Evolutionary conservation across 1,140 invertebrate species (phyloP).

Genomic region (Halyomorpha halys): DNA sequence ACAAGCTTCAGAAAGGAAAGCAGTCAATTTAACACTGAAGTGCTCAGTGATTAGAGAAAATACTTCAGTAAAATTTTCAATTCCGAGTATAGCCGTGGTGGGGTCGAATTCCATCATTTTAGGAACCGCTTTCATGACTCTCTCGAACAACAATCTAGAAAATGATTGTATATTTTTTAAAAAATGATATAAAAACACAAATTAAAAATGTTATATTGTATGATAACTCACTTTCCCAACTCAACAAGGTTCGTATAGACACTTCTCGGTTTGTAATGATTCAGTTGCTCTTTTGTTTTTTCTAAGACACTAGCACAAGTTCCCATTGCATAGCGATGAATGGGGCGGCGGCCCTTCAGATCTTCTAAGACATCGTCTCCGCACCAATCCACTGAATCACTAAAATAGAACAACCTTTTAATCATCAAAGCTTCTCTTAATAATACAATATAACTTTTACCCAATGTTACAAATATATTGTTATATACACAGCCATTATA

Average conservation of each 20-base stretch:
- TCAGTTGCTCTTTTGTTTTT: conserved; percentile 10
- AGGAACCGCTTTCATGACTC: conserved; percentile 24
- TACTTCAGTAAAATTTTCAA: conserved; percentile 30
- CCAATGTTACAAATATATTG: no score
- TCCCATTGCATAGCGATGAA: conserved; percentile 21
- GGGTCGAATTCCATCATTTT: conserved; percentile 28
- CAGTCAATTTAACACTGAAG: conserved; percentile 24
- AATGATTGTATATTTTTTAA: background rate
- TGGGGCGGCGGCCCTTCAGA: background rate
- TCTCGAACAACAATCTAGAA: conserved; percentile 28
- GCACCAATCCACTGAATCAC: conserved; percentile 18
- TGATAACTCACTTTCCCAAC: conserved; percentile 16
- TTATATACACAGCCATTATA: no score
- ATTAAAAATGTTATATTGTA: background rate
- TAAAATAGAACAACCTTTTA: conserved; percentile 5
- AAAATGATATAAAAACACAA: background rate
- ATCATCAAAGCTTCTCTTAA: no score
- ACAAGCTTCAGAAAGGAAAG: conserved; percentile 28
- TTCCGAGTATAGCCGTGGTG: conserved; percentile 19
- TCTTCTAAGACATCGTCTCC: conserved; percentile 13
- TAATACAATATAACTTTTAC: no score
- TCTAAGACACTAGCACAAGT: conserved; percentile 8
- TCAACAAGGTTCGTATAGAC: conserved; percentile 8
- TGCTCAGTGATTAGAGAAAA: conserved; percentile 26
- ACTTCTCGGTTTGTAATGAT: conserved; percentile 18